A percentile compares a stretch with the other conserved stretches of the same genome.
phyloP scores from a whole-genome alignment of 1,140 invertebrate species.

The Drosophila ercepeae region DNA sequence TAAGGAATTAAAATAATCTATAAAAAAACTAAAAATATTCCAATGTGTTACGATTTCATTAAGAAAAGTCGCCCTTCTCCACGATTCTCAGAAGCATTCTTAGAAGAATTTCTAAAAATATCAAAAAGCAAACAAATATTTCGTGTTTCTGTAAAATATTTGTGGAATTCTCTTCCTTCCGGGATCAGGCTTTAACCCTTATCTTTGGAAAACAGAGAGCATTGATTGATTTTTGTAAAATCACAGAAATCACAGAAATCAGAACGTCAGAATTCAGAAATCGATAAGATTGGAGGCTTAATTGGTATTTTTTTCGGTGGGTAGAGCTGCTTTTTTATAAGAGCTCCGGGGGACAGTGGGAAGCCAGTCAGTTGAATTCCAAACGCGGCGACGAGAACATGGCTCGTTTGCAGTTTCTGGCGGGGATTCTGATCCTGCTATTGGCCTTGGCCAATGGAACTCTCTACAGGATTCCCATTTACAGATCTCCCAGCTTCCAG shows the following conservation, averaged over 20 bases:
- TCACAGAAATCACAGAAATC: background rate
- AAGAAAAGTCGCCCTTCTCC: no score
- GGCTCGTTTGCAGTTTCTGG: slow-evolving; percentile 11
- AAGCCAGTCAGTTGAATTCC: slow-evolving; percentile 17
- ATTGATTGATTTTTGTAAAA: slow-evolving; percentile 9
- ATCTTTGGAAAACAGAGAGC: background rate
- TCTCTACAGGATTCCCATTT: slow-evolving; percentile 20
- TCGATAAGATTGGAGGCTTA: slow-evolving; percentile 13
- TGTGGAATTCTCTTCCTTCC: background rate
- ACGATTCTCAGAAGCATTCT: no score
- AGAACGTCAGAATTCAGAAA: slow-evolving; percentile 2
- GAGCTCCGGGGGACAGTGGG: background rate
- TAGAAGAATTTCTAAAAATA: no score
- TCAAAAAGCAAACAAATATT: no score
- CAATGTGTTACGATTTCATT: no score
- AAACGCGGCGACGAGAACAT: slow-evolving; percentile 4
- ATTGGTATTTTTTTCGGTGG: background rate
- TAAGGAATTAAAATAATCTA: no score
- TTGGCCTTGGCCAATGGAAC: background rate
- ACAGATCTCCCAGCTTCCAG: background rate
- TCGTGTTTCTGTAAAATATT: no score
- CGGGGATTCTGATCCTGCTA: background rate
- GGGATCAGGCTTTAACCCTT: background rate
- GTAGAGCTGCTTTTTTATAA: slow-evolving; percentile 11
- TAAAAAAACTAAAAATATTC: no score